Percentiles rank a stretch among this genome's conserved stretches.
phyloP scores from a whole-genome alignment of 1,140 invertebrate genomes.

The Ceratosolen fusciceps region DNA sequence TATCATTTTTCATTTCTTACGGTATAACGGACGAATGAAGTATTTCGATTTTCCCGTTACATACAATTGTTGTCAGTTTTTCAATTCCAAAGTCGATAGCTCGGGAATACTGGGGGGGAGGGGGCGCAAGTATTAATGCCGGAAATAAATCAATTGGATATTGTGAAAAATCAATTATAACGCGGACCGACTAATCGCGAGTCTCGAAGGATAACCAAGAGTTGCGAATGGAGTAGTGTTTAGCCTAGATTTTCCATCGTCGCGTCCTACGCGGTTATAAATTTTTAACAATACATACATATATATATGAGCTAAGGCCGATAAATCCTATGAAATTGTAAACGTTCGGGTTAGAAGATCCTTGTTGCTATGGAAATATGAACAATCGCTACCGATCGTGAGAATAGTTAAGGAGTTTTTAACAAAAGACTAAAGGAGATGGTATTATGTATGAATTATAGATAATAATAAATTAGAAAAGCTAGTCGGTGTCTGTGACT shows the following conservation, averaged over 20 bases:
- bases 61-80: no score
- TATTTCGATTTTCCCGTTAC: no score
- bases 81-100: no score
- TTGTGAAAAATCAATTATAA: no score
- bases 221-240: neutral
- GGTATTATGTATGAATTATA: neutral
- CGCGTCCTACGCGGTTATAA: neutral
- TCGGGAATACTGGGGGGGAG: no score
- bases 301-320: constrained; percentile 24
- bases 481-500: neutral
- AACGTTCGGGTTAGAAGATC: neutral
- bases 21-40: no score
- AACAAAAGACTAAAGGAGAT: neutral
- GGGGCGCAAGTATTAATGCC: no score
- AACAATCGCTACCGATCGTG: neutral
- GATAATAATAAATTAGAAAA: constrained; percentile 14
- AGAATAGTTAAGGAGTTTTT: neutral
- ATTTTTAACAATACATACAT: neutral
- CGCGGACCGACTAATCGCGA: neutral
- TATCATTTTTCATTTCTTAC: no score
- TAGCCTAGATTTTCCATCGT: constrained; percentile 15
- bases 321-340: constrained; percentile 34
- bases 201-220: neutral
- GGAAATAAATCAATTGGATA: no score
- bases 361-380: neutral